Evolutionary conservation across 2,797 vertebrate species (phyloP).

Genomic region (Megaceryle alcyon): DNA sequence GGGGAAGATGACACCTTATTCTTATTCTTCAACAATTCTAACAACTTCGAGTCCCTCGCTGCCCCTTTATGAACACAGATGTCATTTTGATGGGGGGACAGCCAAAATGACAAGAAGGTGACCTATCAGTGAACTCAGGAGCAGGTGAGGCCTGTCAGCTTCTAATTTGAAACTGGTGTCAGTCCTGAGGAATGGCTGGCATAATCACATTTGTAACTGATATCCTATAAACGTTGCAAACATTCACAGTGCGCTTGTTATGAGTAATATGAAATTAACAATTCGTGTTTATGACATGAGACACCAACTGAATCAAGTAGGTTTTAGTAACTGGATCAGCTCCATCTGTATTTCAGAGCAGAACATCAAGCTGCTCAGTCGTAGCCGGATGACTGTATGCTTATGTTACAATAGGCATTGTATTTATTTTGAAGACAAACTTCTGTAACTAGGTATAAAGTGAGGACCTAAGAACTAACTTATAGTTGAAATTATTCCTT

Average conservation of each 20-base stretch:
- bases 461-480: not conserved
- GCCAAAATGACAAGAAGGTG: constrained; percentile 78
- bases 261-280: constrained; percentile 73
- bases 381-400: not conserved
- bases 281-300: constrained; percentile 59
- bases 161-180: constrained; percentile 85
- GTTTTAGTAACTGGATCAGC: constrained; percentile 41
- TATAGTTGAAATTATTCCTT: not conserved
- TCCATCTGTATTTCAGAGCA: not conserved
- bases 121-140: constrained; percentile 86
- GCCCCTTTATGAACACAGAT: constrained; percentile 77
- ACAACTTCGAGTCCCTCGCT: constrained; percentile 49
- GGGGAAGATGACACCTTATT: constrained; percentile 66
- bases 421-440: constrained; percentile 14
- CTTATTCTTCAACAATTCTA: constrained; percentile 74
- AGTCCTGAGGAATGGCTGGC: constrained; percentile 78
- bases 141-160: constrained; percentile 83
- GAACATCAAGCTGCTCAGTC: not conserved
- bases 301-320: constrained; percentile 55
- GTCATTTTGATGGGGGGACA: constrained; percentile 72
- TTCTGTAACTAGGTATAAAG: not conserved
- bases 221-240: constrained; percentile 70
- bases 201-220: constrained; percentile 83
- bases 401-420: constrained; percentile 34
- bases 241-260: constrained; percentile 55